Evolutionary conservation across 2,113 vertebrate species (phyloP).

Genomic region (Solea solea): DNA sequence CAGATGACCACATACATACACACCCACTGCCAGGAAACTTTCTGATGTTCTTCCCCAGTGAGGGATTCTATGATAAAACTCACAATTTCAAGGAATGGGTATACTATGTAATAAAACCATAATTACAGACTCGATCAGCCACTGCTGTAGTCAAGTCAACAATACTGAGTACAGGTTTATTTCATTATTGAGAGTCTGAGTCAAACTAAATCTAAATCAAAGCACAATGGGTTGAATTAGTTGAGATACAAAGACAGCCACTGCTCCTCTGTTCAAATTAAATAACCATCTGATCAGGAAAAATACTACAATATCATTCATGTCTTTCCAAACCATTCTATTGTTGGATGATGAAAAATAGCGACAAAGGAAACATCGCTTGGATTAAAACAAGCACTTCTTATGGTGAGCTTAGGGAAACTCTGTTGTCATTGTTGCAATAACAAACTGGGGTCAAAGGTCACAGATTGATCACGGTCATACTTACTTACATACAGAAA

Average conservation of each 20-base stretch:
- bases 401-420: not conserved
- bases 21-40: constrained; percentile 50
- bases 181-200: not conserved
- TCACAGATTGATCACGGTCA: not conserved
- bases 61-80: constrained; percentile 22
- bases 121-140: not conserved
- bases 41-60: constrained; percentile 44
- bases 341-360: too few species aligned
- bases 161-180: not conserved
- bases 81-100: constrained; percentile 48
- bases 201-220: not conserved
- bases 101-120: constrained; percentile 40
- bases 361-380: not conserved
- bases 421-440: not conserved
- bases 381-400: not conserved
- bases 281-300: too few species aligned
- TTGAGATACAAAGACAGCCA: too few species aligned
- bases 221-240: too few species aligned
- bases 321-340: too few species aligned
- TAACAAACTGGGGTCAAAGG: not conserved
- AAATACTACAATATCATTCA: too few species aligned
- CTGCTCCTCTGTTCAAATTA: too few species aligned
- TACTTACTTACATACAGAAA: not conserved
- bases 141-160: constrained; percentile 7
- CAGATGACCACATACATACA: constrained; percentile 70